Conservation (phyloP, 2,797 vertebrate genomes). For the Poecilia gillii region DNA sequence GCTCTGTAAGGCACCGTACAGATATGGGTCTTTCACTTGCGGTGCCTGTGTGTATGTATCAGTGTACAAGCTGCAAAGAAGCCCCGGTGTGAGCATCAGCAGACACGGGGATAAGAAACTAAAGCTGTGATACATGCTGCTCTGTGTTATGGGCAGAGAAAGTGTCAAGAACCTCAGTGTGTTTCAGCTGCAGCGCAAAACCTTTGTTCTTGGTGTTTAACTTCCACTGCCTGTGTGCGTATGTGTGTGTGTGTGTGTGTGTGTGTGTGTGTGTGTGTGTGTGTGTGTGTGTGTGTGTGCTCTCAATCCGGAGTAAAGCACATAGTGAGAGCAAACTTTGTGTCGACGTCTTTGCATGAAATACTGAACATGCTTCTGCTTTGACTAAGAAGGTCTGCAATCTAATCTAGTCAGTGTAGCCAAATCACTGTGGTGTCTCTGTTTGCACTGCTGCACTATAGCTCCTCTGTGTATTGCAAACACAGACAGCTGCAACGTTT, state of each 20-base stretch:
- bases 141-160: constrained; percentile 55
- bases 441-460: constrained; percentile 55
- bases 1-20: constrained; percentile 46
- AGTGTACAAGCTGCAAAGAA: constrained; percentile 37
- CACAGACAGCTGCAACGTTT: constrained; percentile 70
- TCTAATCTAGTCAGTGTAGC: constrained; percentile 28
- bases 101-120: constrained; percentile 54
- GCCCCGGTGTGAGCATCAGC: constrained; percentile 59
- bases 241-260: not conserved
- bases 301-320: not conserved
- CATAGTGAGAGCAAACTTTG: not conserved
- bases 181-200: constrained; percentile 51
- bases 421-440: constrained; percentile 49
- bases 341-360: not conserved
- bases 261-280: not conserved
- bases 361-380: constrained; percentile 7
- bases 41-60: constrained; percentile 20
- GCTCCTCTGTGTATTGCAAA: constrained; percentile 56
- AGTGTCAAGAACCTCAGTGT: constrained; percentile 45
- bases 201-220: constrained; percentile 35
- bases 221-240: constrained; percentile 6
- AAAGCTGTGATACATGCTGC: constrained; percentile 66
- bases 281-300: not conserved
- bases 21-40: constrained; percentile 50
- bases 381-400: constrained; percentile 5